Percentiles rank a stretch among this genome's conserved stretches.
Conservation (phyloP, 2,797 vertebrate species). For the Mionectes olivaceus region DNA sequence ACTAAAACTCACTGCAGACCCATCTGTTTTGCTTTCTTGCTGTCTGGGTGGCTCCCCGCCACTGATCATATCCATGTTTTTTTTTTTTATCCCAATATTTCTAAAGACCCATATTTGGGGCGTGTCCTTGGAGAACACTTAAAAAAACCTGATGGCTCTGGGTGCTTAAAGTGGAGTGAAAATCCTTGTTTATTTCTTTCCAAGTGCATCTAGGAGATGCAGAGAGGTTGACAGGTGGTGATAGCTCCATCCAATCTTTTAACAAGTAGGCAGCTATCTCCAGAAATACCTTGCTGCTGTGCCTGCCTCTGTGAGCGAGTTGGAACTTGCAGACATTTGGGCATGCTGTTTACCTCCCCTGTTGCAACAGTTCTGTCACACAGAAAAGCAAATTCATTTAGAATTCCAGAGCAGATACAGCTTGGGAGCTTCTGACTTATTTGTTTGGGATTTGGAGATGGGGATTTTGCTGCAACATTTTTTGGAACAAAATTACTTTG, state of each 20-base stretch:
- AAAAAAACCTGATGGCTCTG: background rate
- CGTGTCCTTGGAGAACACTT: background rate
- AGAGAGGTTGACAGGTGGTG: rapidly evolving
- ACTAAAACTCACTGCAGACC: rapidly evolving
- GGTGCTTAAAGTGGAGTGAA: background rate
- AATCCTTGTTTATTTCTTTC: background rate
- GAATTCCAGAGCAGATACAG: background rate
- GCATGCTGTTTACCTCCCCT: background rate
- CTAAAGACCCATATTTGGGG: rapidly evolving
- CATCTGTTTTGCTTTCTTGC: background rate
- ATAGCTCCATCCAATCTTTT: background rate
- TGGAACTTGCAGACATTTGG: background rate
- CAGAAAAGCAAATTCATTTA: background rate
- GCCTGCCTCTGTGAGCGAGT: background rate
- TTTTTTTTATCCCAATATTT: rapidly evolving
- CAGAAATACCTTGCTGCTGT: background rate
- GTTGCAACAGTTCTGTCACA: background rate
- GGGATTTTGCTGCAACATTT: background rate
- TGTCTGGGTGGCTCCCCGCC: rapidly evolving
- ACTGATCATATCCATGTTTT: background rate
- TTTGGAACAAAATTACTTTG: background rate
- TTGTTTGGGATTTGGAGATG: background rate
- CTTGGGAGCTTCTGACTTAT: background rate
- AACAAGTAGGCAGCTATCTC: background rate
- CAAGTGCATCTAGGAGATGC: background rate